Evolutionary conservation across 1,140 invertebrate species (phyloP).

Genomic region (Apis florea): DNA sequence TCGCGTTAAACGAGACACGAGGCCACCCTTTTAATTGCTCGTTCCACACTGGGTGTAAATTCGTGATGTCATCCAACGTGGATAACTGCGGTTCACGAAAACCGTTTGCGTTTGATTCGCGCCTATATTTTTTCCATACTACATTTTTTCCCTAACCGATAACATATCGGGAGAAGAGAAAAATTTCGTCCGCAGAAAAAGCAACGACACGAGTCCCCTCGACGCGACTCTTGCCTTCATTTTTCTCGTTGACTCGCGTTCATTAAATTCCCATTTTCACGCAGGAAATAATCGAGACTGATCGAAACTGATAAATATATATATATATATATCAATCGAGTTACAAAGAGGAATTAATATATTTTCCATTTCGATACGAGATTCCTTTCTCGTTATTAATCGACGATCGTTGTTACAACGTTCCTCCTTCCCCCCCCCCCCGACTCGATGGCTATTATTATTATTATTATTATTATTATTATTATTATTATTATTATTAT

Average conservation of each 20-base stretch:
- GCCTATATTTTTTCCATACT: no score
- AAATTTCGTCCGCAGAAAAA: background rate
- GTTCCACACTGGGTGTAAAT: no score
- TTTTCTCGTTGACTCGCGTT: constrained; percentile 13
- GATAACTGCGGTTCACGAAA: no score
- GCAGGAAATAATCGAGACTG: background rate
- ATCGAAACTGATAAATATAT: constrained; percentile 3
- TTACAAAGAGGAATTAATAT: background rate
- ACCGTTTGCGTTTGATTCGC: no score
- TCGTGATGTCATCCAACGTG: no score
- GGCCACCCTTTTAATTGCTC: no score
- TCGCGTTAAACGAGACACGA: no score
- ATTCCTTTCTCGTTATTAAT: no score
- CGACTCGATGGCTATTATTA: background rate
- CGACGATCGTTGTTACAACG: no score
- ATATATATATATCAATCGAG: no score
- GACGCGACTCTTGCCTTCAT: background rate
- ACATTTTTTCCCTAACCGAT: no score
- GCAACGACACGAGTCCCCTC: background rate
- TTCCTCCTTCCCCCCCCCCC: no score
- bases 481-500: background rate
- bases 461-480: background rate
- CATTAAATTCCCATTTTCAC: constrained; percentile 35
- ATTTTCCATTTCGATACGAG: background rate
- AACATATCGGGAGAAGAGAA: background rate